Evolutionary conservation across 2,113 vertebrate species (phyloP), one percentile per base, ranked within the genome.

Genomic region (Sinocyclocheilus anophthalmus): DNA sequence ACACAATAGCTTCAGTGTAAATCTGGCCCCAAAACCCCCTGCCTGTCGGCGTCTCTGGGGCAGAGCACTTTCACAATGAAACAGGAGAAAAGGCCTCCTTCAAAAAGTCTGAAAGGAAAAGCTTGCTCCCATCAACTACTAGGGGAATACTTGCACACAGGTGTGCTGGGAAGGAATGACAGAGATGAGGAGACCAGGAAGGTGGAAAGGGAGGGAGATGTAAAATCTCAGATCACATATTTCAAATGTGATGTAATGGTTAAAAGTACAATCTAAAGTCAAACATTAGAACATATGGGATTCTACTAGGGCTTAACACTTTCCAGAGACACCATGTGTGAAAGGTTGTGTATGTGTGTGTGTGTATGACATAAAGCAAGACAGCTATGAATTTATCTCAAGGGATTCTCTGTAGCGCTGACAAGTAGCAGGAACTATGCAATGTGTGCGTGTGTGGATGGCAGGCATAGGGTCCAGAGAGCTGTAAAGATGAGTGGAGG

Each of bases 121-220:
- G 90, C 85, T 61, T 90, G 77, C 88, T 94, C 92, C 92, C 91
- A 91, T 94, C 91, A 87, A 86, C 72, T 89, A 85, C 83, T 77
- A 91, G 92, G 92, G 92, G 94, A 95, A 95, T 93, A 96, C 94
- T 94, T 94, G 85, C 88, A 94, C 95, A 94, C 96, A 96, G 96
- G 96, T 96, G 96, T 93, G 91, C 92, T 91, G 91, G 91, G 42
- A 77, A 76, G 61, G 37, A 76, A 76, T 33, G 30, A 39, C 42
- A 11, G 73, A 77, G 73, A 67, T 30, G 22, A 65, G 79, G 13
- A 65, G 73, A 67, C 37, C 37, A 65, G 79, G 37, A 81, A 73
- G 70, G 18, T 72, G 22, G 59, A 81, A n/a, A 30, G 45, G 45
- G 48, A 55, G 79, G 20, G 57, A 76, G 75, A 76, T 4, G n/a